phyloP scores from a whole-genome alignment of 2,888 invertebrate genomes.

The Tetragnatha montana region DNA sequence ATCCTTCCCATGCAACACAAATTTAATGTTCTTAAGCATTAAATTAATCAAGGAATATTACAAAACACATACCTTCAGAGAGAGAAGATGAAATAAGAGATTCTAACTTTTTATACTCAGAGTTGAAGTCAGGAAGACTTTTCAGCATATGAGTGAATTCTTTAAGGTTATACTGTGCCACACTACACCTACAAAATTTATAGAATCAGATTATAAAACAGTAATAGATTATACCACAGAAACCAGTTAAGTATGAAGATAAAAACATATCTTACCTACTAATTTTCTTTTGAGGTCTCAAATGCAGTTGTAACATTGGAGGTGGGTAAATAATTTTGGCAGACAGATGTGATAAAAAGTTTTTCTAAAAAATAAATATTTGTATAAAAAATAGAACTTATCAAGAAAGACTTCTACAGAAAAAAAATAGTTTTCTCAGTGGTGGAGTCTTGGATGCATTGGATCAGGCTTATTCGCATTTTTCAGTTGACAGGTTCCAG shows the following conservation, averaged over 20 bases:
- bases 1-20: no score
- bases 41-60: no score
- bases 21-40: no score
- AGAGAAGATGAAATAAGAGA: neutral
- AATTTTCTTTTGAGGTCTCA: slow-evolving; percentile 44
- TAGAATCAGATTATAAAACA: neutral
- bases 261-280: slow-evolving; percentile 43
- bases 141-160: neutral
- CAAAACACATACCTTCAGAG: neutral
- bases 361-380: no score
- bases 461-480: no score
- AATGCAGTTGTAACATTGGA: slow-evolving; percentile 45
- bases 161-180: slow-evolving; percentile 9
- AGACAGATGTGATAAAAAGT: neutral
- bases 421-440: no score
- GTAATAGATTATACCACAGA: neutral
- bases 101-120: slow-evolving; percentile 21
- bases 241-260: neutral
- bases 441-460: no score
- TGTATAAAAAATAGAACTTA: no score
- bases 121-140: slow-evolving; percentile 7
- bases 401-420: no score
- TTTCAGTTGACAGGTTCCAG: no score
- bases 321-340: slow-evolving; percentile 31
- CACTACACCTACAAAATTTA: slow-evolving; percentile 36